Evolutionary conservation across 2,888 invertebrate genomes (phyloP).

Genomic region (Callosobruchus maculatus): DNA sequence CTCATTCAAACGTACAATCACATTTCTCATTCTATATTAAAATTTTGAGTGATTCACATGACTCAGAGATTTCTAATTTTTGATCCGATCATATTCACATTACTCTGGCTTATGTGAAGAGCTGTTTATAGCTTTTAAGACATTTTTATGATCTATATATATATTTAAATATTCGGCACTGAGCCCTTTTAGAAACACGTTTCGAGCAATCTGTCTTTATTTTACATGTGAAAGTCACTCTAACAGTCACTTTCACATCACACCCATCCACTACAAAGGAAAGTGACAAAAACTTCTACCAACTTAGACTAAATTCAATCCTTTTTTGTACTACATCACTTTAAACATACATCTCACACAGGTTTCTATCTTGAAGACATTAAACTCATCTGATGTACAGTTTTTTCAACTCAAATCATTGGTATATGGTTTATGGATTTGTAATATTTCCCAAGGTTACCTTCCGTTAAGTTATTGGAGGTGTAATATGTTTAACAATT

Average conservation of each 20-base stretch:
- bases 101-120: constrained; percentile 17
- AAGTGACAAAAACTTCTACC: not conserved
- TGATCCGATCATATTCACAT: not conserved
- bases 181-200: constrained; percentile 47
- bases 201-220: constrained; percentile 49
- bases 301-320: too few species aligned
- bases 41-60: constrained; percentile 12
- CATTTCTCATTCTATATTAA: constrained; percentile 10
- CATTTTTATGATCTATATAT: constrained; percentile 43
- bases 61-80: not conserved
- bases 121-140: constrained; percentile 3
- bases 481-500: too few species aligned
- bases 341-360: too few species aligned
- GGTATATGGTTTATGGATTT: too few species aligned
- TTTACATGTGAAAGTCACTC: constrained; percentile 22
- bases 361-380: too few species aligned
- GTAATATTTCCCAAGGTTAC: too few species aligned
- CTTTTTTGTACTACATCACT: too few species aligned
- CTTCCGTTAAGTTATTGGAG: too few species aligned
- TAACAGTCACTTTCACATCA: constrained; percentile 25
- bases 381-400: too few species aligned
- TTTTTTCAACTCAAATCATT: too few species aligned
- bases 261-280: constrained; percentile 25
- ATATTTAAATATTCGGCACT: constrained; percentile 46
- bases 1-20: constrained; percentile 9